Conservation (phyloP, 2,797 vertebrate genomes). For the Ambastaia sidthimunki region DNA sequence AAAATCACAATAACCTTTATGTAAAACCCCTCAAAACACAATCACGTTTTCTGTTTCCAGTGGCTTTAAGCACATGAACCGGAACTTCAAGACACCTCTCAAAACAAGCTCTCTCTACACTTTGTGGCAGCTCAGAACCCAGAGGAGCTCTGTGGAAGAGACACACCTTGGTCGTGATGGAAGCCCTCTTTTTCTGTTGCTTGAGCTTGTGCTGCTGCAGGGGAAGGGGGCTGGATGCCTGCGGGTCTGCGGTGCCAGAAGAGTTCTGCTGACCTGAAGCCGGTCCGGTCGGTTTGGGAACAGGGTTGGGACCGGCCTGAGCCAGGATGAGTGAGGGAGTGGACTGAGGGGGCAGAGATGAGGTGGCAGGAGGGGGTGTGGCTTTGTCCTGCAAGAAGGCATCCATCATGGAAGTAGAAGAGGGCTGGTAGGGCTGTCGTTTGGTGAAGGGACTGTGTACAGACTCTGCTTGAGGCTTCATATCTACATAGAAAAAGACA, state of each 20-base stretch:
- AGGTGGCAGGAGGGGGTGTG: slow-evolving; percentile 75
- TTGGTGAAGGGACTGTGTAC: slow-evolving; percentile 91
- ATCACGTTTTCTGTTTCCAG: too few species aligned
- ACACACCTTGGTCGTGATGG: slow-evolving; percentile 89
- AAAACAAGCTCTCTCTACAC: too few species aligned
- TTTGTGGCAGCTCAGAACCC: neutral
- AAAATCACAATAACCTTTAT: neutral
- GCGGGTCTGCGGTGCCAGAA: slow-evolving; percentile 89
- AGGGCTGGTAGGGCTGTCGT: slow-evolving; percentile 88
- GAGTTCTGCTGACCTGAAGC: slow-evolving; percentile 87
- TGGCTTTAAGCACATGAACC: too few species aligned
- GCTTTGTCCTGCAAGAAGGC: slow-evolving; percentile 94
- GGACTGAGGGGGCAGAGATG: slow-evolving; percentile 75
- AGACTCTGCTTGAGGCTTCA: slow-evolving; percentile 86
- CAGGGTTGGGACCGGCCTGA: slow-evolving; percentile 79
- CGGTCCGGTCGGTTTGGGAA: slow-evolving; percentile 82
- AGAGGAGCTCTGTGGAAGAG: neutral
- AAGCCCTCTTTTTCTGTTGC: slow-evolving; percentile 94
- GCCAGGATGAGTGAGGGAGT: slow-evolving; percentile 71
- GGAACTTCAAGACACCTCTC: too few species aligned
- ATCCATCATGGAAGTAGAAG: slow-evolving; percentile 88
- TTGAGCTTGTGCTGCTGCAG: slow-evolving; percentile 97
- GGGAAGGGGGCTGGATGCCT: slow-evolving; percentile 92
- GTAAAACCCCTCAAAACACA: neutral
- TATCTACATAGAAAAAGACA: slow-evolving; percentile 73